Evolutionary conservation across 2,888 invertebrate species (phyloP).

Genomic region (Drosophila suboccidentalis): DNA sequence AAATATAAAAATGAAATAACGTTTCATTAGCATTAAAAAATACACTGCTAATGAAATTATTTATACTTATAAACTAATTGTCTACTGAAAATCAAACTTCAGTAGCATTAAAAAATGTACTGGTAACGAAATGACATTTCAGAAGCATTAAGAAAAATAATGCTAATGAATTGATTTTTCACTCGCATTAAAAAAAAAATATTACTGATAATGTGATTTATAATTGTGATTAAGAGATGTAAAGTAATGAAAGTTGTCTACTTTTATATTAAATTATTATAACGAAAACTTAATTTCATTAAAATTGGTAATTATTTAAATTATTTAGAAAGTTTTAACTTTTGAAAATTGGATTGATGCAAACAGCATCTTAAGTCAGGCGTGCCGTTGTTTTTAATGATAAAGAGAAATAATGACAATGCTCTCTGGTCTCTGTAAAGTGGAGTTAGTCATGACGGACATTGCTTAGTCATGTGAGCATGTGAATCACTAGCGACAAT

Average conservation of each 20-base stretch:
- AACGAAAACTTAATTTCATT: background rate
- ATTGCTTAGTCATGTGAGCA: conserved; percentile 38
- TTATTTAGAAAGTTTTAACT: background rate
- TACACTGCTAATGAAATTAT: background rate
- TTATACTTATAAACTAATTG: too few species aligned
- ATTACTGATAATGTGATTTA: too few species aligned
- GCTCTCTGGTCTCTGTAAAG: background rate
- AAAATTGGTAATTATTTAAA: too few species aligned
- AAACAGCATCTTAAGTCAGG: too few species aligned
- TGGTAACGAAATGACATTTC: background rate
- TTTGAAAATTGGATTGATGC: background rate
- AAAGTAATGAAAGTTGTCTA: too few species aligned
- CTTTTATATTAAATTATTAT: too few species aligned
- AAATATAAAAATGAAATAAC: too few species aligned
- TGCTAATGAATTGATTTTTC: background rate
- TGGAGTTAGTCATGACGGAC: conserved; percentile 49
- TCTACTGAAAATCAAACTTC: too few species aligned
- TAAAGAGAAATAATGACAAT: background rate
- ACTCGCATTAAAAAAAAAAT: too few species aligned
- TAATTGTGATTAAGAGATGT: too few species aligned
- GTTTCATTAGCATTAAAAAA: background rate
- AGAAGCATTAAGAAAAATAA: too few species aligned
- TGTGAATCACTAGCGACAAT: conserved; percentile 58
- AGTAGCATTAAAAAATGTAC: too few species aligned
- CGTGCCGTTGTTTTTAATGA: background rate